Conservation (phyloP, 2,888 invertebrate genomes). For the Orchesellides sinensis region DNA sequence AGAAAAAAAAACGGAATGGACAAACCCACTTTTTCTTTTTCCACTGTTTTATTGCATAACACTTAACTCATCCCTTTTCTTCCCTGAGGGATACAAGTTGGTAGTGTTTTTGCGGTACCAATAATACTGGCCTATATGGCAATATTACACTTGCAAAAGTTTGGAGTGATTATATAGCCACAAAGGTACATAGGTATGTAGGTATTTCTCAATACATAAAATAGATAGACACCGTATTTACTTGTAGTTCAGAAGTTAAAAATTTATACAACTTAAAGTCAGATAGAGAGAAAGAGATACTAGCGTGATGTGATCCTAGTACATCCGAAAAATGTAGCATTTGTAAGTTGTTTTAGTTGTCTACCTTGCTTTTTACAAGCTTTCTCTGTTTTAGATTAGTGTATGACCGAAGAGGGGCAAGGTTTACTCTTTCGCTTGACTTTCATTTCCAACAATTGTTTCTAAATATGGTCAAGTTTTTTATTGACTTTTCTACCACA, state of each 20-base stretch:
- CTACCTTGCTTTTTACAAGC: slow-evolving; percentile 1
- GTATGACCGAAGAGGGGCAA: neutral
- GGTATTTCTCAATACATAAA: too few relatives aligned
- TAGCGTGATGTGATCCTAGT: neutral
- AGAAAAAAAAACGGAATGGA: slow-evolving; percentile 32
- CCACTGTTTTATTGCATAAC: slow-evolving; percentile 20
- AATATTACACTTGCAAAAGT: neutral
- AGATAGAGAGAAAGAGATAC: neutral
- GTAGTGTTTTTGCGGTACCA: slow-evolving; percentile 7
- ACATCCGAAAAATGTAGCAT: slow-evolving; percentile 4
- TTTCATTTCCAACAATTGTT: neutral
- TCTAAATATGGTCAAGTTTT: too few relatives aligned
- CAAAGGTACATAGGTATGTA: too few relatives aligned
- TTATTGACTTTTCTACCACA: too few relatives aligned
- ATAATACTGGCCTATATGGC: neutral
- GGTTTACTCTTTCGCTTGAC: slow-evolving; percentile 18
- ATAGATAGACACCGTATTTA: neutral
- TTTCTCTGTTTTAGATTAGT: neutral
- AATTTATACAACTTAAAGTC: neutral
- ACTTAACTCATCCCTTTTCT: slow-evolving; percentile 29
- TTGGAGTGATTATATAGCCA: too few relatives aligned
- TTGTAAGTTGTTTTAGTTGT: slow-evolving; percentile 18
- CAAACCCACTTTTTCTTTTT: slow-evolving; percentile 33
- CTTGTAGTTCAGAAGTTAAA: neutral
- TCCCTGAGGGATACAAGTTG: slow-evolving; percentile 28